phyloP scores from a whole-genome alignment of 64 coral and sea anemone genomes.

The Actinia equina region DNA sequence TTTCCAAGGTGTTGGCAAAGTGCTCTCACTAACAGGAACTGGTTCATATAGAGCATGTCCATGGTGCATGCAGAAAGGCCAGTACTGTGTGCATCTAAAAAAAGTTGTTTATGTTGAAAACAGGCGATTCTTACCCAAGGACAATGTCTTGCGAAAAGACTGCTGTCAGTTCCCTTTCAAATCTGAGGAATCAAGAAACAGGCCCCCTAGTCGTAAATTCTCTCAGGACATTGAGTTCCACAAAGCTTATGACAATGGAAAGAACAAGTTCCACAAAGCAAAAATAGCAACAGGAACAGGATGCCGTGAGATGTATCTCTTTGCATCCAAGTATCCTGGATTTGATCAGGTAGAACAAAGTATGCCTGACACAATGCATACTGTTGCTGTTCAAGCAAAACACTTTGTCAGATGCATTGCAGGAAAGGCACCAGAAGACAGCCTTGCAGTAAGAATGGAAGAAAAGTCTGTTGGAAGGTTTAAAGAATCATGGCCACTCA shows the following conservation, averaged over 20 bases:
- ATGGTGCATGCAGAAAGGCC: constrained; percentile 29
- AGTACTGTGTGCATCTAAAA: constrained; percentile 15
- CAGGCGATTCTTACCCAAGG: constrained; percentile 6
- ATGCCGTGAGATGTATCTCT: constrained; percentile 31
- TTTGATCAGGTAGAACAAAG: constrained; percentile 45
- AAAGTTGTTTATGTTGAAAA: constrained; percentile 37
- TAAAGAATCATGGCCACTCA: constrained; percentile 33
- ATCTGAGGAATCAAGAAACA: constrained; percentile 21
- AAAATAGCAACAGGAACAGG: constrained; percentile 56
- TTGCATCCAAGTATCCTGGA: constrained; percentile 41
- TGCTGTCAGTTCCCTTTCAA: not conserved
- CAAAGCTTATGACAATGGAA: constrained; percentile 41
- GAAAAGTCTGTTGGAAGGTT: constrained; percentile 39
- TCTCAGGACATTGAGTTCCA: constrained; percentile 30
- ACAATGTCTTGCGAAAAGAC: constrained; percentile 27
- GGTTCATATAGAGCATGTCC: constrained; percentile 30
- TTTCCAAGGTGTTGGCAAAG: constrained; percentile 44
- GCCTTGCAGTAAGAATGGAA: constrained; percentile 1
- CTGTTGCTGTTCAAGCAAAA: constrained; percentile 44
- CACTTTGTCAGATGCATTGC: constrained; percentile 36
- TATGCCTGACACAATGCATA: constrained; percentile 54
- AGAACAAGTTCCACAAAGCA: constrained; percentile 23
- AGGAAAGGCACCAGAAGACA: constrained; percentile 55
- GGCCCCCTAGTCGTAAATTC: constrained; percentile 10
- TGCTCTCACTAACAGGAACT: constrained; percentile 28